Conservation (phyloP, 2,113 vertebrate species). For the Sinocyclocheilus anophthalmus region DNA sequence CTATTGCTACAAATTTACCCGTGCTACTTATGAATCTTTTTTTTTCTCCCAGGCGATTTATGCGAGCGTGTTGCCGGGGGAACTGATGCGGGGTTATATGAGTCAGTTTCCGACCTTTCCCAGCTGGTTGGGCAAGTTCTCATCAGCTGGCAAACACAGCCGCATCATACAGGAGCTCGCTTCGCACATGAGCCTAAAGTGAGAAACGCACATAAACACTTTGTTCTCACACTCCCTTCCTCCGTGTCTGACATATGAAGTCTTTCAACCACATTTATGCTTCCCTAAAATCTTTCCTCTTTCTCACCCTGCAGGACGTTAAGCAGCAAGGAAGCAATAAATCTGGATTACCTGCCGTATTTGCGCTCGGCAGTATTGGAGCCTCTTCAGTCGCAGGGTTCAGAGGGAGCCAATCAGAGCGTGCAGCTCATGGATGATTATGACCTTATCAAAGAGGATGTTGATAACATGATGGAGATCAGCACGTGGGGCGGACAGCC, state of each 20-base stretch:
- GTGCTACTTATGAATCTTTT: no score
- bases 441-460: constrained; percentile 88
- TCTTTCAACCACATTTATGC: not conserved
- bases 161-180: constrained; percentile 89
- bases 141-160: constrained; percentile 85
- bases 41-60: constrained; percentile 81
- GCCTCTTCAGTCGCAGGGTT: constrained; percentile 79
- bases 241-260: not conserved
- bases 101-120: constrained; percentile 91
- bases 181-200: constrained; percentile 93
- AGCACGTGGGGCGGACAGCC: constrained; percentile 86
- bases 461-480: constrained; percentile 95
- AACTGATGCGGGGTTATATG: constrained; percentile 96
- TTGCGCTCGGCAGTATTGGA: constrained; percentile 81
- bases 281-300: not conserved
- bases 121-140: constrained; percentile 93
- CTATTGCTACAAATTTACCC: no score
- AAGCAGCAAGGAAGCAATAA: constrained; percentile 84
- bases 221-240: no score
- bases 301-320: constrained; percentile 77
- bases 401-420: constrained; percentile 81
- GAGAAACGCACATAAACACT: constrained; percentile 50
- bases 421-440: constrained; percentile 89
- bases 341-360: constrained; percentile 87
- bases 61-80: constrained; percentile 93